Evolutionary conservation across 2,113 vertebrate genomes (phyloP).

Genomic region (Sapajus apella): DNA sequence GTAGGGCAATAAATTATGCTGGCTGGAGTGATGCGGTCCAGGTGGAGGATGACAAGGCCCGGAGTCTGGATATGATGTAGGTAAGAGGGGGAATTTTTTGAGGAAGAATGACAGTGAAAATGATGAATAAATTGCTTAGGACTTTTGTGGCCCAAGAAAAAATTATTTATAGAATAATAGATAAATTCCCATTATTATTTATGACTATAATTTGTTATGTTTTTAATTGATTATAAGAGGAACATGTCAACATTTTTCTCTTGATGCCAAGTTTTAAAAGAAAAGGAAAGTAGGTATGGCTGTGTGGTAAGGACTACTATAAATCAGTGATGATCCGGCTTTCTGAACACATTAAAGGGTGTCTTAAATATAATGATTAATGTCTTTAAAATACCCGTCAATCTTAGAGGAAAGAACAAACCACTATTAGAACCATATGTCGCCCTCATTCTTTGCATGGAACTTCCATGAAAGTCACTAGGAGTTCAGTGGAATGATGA

Average conservation of each 20-base stretch:
- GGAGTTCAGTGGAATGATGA: conserved; percentile 65
- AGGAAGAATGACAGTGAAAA: background rate
- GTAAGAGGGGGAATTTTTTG: background rate
- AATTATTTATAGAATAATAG: conserved; percentile 2
- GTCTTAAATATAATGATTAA: conserved; percentile 50
- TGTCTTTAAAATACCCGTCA: conserved; percentile 33
- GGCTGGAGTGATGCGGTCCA: background rate
- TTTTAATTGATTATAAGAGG: conserved; percentile 10
- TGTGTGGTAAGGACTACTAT: background rate
- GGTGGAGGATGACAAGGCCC: fast-evolving
- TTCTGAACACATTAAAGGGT: background rate
- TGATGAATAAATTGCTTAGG: background rate
- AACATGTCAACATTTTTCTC: background rate
- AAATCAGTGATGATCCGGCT: background rate
- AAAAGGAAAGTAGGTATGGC: background rate
- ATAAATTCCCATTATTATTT: background rate
- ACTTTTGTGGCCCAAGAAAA: background rate
- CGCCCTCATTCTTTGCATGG: background rate
- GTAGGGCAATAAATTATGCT: background rate
- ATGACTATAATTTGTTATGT: background rate
- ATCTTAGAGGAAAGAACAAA: conserved; percentile 65
- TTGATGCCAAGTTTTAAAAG: background rate
- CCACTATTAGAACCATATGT: conserved; percentile 65
- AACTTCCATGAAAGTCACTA: conserved; percentile 35
- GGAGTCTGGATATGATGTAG: background rate